Evolutionary conservation across 2,113 vertebrate species (phyloP), one percentile per base, ranked within the genome.

Genomic region (Hippocampus zosterae): DNA sequence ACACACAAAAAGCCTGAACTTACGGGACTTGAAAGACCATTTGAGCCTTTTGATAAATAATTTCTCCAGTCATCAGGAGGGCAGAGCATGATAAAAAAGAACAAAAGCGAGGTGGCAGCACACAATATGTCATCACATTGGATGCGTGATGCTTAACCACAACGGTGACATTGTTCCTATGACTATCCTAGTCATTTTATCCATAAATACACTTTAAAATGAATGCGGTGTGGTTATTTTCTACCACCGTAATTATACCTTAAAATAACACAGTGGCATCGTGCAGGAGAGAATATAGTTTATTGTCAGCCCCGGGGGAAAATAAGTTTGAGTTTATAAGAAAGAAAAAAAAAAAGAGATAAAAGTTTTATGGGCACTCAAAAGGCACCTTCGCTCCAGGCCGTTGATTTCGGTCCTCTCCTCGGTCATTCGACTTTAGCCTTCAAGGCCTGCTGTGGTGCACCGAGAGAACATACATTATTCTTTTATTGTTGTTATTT

Each of bases 401-500:
- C 42, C 42, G 42, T 65, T 65, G 23, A 65, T 65, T 65, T 65
- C n/a, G 41, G 62, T 18, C 62, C 63, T 42, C 42, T 65, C 13
- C 42, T 65, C 7, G 23, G 63, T 65, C 63, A 25, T 65, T 46
- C n/a, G 25, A 27, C 42, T 65, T 46, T 18, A 6, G n/a, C 63
- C 63, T 46, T 65, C 41, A 65, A 65, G 41, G 2, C 23, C 23
- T 19, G 13, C 62, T 18, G 63, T 2, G 63, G 1, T 65, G 41
- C 41, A 48, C 2, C 23, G 41, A n/a, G 62, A 65, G 62, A 46
- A 65, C 23, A 46, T 65, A 27, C 40, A 4, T 65, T 65, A 65
- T 65, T 65, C 15, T 65, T 65, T 65, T 65, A 65, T 65, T 65
- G 63, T 46, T 65, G 41, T 64, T 65, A 65, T 65, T 65, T 65